Evolutionary conservation across 2,113 vertebrate species (phyloP).

Genomic region (Peromyscus polionotus): DNA sequence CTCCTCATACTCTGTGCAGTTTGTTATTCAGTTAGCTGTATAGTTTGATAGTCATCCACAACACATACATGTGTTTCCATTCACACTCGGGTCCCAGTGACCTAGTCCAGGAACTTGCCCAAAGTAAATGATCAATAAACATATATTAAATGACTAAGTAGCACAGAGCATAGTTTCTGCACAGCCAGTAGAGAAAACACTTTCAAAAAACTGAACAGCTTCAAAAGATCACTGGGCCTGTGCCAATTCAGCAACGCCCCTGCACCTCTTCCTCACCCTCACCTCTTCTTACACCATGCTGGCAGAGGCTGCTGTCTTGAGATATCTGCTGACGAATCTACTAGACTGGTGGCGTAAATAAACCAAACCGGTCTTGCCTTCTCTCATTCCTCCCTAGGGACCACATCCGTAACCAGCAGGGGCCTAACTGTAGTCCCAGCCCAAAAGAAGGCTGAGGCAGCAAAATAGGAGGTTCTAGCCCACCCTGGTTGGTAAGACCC

Average conservation of each 20-base stretch:
- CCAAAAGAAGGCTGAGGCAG: neutral
- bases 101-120: neutral
- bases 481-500: neutral
- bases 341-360: neutral
- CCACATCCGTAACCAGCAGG: neutral
- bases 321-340: neutral
- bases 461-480: neutral
- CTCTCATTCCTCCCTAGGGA: accelerated
- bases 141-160: neutral
- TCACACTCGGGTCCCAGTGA: neutral
- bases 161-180: neutral
- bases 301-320: neutral
- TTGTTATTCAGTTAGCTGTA: neutral
- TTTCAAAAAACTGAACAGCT: neutral
- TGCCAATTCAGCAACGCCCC: neutral
- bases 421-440: neutral
- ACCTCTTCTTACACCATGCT: neutral
- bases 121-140: neutral
- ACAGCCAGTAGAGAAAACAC: neutral
- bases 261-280: neutral
- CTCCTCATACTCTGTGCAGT: neutral
- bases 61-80: neutral
- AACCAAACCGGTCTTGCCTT: neutral
- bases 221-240: neutral
- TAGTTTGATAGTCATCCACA: neutral